phyloP scores from a whole-genome alignment of 1,140 invertebrate species.

The Phymorhynchus buccinoides region DNA sequence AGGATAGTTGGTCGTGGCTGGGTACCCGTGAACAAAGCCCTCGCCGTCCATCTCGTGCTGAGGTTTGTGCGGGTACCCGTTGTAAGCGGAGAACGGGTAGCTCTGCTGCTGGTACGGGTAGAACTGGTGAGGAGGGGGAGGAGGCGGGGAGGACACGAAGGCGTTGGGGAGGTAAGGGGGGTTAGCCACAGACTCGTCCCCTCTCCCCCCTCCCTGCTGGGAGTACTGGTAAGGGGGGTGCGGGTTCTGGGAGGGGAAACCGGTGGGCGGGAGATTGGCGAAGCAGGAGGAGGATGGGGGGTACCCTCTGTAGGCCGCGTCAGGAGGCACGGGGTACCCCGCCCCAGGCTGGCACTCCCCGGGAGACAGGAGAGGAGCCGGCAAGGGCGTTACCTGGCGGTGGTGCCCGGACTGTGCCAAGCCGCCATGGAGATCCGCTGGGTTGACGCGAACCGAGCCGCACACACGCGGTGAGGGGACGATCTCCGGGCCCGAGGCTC shows the following conservation, averaged over 20 bases:
- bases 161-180: background rate
- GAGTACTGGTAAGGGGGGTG: slow-evolving; percentile 2
- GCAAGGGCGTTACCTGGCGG: slow-evolving; percentile 26
- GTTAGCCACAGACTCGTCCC: background rate
- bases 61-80: background rate
- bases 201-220: background rate
- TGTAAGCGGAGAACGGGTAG: background rate
- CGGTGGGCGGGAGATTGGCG: background rate
- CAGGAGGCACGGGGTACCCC: background rate
- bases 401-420: background rate
- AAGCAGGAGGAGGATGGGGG: background rate
- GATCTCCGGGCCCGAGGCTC: background rate
- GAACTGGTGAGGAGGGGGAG: background rate
- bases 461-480: background rate
- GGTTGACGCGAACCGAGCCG: background rate
- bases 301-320: background rate
- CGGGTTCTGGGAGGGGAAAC: background rate
- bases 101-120: slow-evolving; percentile 23
- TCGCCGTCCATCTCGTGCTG: background rate
- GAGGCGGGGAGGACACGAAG: background rate
- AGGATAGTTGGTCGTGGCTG: background rate
- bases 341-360: background rate
- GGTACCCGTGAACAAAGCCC: background rate
- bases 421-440: background rate
- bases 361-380: slow-evolving; percentile 14